phyloP scores from a whole-genome alignment of 2,113 vertebrate genomes.

The Ceyx melanurus region DNA sequence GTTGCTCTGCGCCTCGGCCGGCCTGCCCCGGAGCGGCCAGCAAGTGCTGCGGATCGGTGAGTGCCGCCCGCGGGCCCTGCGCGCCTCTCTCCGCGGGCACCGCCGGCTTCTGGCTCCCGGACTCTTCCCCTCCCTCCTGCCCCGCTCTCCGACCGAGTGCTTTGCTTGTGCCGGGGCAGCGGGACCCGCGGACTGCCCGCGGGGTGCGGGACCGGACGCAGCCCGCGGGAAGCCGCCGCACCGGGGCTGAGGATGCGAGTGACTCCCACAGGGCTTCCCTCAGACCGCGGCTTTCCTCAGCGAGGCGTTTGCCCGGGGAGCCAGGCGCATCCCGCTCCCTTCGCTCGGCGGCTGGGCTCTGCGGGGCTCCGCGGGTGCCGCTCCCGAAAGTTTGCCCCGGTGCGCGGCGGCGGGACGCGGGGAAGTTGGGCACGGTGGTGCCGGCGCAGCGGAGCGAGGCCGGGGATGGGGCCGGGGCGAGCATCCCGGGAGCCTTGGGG shows the following conservation, averaged over 20 bases:
- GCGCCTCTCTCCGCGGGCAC: background rate
- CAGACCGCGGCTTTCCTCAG: background rate
- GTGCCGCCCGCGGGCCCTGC: constrained; percentile 59
- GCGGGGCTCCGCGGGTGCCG: background rate
- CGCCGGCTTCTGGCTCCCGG: background rate
- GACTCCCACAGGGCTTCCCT: background rate
- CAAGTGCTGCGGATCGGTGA: constrained; percentile 94
- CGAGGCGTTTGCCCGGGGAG: background rate
- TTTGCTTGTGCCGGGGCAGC: background rate
- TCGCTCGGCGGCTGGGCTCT: background rate
- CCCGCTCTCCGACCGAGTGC: background rate
- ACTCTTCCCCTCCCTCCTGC: background rate
- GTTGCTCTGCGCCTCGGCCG: constrained; percentile 79
- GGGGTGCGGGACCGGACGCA: background rate
- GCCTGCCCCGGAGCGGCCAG: constrained; percentile 83
- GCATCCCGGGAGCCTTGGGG: background rate
- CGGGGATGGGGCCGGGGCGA: background rate
- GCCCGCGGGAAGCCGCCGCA: background rate
- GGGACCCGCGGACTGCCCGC: background rate
- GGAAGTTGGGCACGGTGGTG: background rate
- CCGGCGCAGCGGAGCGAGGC: background rate
- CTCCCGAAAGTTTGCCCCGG: background rate
- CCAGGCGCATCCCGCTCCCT: background rate
- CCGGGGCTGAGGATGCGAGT: background rate
- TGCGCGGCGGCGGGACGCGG: background rate